phyloP scores from a whole-genome alignment of 2,797 vertebrate genomes.

The Enteromius argenteus region DNA sequence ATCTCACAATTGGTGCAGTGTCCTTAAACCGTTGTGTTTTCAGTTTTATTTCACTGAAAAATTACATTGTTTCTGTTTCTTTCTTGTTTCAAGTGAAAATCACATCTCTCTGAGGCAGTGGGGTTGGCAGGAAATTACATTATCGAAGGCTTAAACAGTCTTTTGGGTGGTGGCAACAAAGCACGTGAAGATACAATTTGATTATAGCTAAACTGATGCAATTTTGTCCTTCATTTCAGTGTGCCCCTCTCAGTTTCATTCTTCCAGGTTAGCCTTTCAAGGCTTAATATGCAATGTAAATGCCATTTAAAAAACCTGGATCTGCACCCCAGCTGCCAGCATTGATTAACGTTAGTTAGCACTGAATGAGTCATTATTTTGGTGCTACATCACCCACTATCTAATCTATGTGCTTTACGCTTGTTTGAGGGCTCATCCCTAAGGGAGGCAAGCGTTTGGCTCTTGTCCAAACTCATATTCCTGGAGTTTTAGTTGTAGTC shows the following conservation, averaged over 20 bases:
- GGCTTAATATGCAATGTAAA: constrained; percentile 52
- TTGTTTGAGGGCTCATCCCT: constrained; percentile 37
- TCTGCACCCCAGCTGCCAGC: constrained; percentile 47
- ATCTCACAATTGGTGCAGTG: constrained; percentile 40
- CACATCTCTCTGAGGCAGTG: constrained; percentile 45
- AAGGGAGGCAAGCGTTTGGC: not conserved
- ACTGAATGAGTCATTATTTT: constrained; percentile 52
- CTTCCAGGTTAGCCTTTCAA: constrained; percentile 22
- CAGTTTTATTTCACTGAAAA: constrained; percentile 17
- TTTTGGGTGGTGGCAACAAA: constrained; percentile 44
- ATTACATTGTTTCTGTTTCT: constrained; percentile 15
- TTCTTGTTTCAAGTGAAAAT: constrained; percentile 46
- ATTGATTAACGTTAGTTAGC: constrained; percentile 54
- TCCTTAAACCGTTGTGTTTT: constrained; percentile 37
- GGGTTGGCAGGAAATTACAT: constrained; percentile 48
- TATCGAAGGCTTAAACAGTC: constrained; percentile 46
- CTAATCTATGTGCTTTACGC: constrained; percentile 51
- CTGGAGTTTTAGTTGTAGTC: constrained; percentile 12
- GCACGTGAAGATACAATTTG: constrained; percentile 42
- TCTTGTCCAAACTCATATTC: constrained; percentile 26
- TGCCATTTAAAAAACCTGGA: constrained; percentile 47
- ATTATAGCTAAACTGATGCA: constrained; percentile 58
- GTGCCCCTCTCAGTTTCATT: constrained; percentile 29
- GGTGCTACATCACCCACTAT: constrained; percentile 50
- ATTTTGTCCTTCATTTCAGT: constrained; percentile 30